Evolutionary conservation across 1,140 invertebrate species (phyloP).

Genomic region (Euborellia annulipes): DNA sequence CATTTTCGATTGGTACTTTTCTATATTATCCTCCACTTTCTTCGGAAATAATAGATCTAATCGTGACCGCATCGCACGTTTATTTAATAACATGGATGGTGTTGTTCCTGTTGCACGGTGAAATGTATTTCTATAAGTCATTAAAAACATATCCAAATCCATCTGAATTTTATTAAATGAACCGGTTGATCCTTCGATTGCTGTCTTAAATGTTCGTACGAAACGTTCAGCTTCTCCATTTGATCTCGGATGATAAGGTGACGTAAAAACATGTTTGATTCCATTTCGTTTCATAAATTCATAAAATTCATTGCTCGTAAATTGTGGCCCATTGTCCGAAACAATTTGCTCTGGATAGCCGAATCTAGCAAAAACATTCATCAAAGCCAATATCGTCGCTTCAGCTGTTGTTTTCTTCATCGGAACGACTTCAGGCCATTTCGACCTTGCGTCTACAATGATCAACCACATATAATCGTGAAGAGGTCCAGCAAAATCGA

Average conservation of each 20-base stretch:
- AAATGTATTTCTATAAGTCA: too few relatives aligned
- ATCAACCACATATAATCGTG: slow-evolving; percentile 10
- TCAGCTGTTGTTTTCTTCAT: background rate
- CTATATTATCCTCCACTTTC: too few relatives aligned
- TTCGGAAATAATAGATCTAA: too few relatives aligned
- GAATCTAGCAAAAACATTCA: slow-evolving; percentile 13
- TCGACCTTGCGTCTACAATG: slow-evolving; percentile 22
- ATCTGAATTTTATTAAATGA: too few relatives aligned
- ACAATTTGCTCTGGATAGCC: slow-evolving; percentile 15
- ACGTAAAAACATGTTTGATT: slow-evolving; percentile 11
- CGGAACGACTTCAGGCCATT: slow-evolving; percentile 26
- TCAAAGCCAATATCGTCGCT: slow-evolving; percentile 10
- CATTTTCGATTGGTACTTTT: too few relatives aligned
- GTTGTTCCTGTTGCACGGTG: too few relatives aligned
- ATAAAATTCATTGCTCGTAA: slow-evolving; percentile 16
- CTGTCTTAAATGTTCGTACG: slow-evolving; percentile 17
- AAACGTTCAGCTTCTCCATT: slow-evolving; percentile 20
- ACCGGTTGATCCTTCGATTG: too few relatives aligned
- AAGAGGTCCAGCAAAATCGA: slow-evolving; percentile 23
- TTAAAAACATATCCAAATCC: too few relatives aligned
- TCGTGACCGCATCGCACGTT: too few relatives aligned
- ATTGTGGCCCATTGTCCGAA: slow-evolving; percentile 18
- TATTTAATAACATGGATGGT: too few relatives aligned
- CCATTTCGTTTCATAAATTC: slow-evolving; percentile 15
- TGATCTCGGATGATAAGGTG: slow-evolving; percentile 17